Conservation (phyloP, 2,113 vertebrate genomes). For the Myanophis thanlyinensis region DNA sequence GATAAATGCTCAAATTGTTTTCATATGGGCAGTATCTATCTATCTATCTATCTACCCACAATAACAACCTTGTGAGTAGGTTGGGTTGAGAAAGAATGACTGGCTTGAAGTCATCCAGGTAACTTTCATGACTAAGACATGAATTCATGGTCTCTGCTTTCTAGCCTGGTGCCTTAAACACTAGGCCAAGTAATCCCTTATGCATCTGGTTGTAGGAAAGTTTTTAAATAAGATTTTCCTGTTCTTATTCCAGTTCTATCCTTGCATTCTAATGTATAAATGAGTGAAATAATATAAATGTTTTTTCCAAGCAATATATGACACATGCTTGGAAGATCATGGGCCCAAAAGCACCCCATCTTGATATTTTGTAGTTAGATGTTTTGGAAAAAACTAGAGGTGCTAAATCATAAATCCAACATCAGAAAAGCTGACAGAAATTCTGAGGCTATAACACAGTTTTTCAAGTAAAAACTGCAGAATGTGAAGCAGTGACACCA, state of each 20-base stretch:
- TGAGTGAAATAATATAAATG: neutral
- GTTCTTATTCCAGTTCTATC: neutral
- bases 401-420: neutral
- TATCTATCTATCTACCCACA: neutral
- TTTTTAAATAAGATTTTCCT: neutral
- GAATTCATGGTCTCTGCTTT: neutral
- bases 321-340: neutral
- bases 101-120: neutral
- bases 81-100: neutral
- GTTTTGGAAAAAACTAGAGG: accelerated
- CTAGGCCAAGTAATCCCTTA: neutral
- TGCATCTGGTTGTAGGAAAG: neutral
- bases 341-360: neutral
- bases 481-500: neutral
- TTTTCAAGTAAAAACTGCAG: conserved; percentile 12
- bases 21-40: neutral
- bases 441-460: neutral
- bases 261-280: neutral
- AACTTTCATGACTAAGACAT: neutral
- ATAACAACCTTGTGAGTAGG: neutral
- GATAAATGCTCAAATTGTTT: neutral
- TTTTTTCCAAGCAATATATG: neutral
- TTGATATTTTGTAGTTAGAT: neutral
- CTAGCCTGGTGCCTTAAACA: neutral
- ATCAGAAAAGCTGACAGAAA: neutral